Percentiles rank a stretch among this genome's conserved stretches.
These are phyloP conservation scores for Rhinichthys klamathensis DNA, from an alignment of 2,113 vertebrate genomes.

Conservation along the genomic window DNA sequence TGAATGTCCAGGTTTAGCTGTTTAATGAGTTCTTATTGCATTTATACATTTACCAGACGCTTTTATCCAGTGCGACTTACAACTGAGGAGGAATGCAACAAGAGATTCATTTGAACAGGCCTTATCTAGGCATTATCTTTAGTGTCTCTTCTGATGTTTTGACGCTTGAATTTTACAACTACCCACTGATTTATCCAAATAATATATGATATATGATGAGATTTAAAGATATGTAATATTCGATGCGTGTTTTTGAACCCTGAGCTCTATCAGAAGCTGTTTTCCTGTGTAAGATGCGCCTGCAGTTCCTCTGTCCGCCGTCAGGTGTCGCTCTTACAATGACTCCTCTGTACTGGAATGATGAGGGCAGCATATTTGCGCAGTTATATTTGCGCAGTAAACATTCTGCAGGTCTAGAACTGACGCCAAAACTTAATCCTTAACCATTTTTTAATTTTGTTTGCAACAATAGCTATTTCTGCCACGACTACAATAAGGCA, in stretches of 20 bases:
- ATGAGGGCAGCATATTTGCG: slow-evolving; percentile 27
- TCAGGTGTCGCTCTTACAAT: slow-evolving; percentile 65
- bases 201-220: too few relatives aligned
- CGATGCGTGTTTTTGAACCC: neutral
- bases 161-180: too few relatives aligned
- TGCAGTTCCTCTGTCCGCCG: slow-evolving; percentile 56
- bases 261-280: neutral
- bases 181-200: neutral
- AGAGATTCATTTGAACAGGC: too few relatives aligned
- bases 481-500: neutral
- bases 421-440: slow-evolving; percentile 9
- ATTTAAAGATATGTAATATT: neutral
- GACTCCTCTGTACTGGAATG: slow-evolving; percentile 62
- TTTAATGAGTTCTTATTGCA: neutral
- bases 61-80: too few relatives aligned
- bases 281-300: neutral
- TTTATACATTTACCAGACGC: neutral
- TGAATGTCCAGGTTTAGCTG: neutral
- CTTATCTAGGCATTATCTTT: too few relatives aligned
- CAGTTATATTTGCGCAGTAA: slow-evolving; percentile 25
- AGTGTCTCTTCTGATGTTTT: neutral
- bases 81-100: too few relatives aligned
- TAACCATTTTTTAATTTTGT: neutral
- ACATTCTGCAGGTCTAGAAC: neutral
- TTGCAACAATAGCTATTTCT: slow-evolving; percentile 1